Base-by-base conservation (phyloP, 2,113 vertebrate genomes). In the Hepsetus odoe region DNA sequence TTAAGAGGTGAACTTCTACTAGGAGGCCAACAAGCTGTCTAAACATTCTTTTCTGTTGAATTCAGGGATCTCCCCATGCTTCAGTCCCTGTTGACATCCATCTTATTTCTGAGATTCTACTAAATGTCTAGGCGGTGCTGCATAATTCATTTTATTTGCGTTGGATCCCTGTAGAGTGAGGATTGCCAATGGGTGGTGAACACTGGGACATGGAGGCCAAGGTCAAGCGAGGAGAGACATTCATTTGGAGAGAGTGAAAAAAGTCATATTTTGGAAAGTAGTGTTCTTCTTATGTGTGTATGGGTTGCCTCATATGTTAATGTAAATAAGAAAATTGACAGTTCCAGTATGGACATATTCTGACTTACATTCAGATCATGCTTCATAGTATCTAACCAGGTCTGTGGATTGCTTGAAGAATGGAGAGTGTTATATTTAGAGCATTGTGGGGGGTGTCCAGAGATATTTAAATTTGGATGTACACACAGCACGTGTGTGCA, bases 341-440 rank as follows among this genome's bases (percentile, higher is more conserved):
- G n/a, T n/a, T n/a, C 22, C 18, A 24, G 64, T 24, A 51, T 61
- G 70, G 70, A 42, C 65, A 76, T 9, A 81, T 66, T 71, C 81
- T 80, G 78, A 78, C 79, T 81, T 76, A 68, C n/a, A 82, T 83
- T 79, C 22, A 59, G 1, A 35, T 35, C 69, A 53, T 33, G 76
- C 69, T 42, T 74, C 53, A 80, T 26, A 73, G 42, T 46, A 49
- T 77, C 56, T 66, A 72, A 65, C 79, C 74, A 40, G n/a, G 69
- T 66, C 73, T 84, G 82, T 76, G 73, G 84, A 85, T 86, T 85
- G 59, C 64, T 69, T 58, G 55, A 9, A 13, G 61, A 74, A 59
- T 77, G 56, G 35, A 71, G 56, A 33, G 38, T 71, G 40, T 71
- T 85, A 85, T 82, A 83, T 85, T 88, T 84, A 82, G 87, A 86